Conservation (phyloP, 2,797 vertebrate species). For the Amphiprion clarkii region DNA sequence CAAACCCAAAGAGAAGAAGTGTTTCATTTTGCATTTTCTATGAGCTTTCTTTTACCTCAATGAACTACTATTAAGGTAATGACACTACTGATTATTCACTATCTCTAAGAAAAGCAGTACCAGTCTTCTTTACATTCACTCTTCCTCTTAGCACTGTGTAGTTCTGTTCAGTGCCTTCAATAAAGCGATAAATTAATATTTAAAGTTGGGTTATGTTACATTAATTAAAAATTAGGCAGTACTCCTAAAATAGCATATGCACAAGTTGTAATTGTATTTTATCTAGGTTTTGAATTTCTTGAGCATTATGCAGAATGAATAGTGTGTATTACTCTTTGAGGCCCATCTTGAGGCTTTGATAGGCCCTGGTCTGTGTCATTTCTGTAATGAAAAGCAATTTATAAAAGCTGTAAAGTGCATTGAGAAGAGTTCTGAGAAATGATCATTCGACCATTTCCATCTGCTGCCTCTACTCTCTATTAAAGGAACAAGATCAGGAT, state of each 20-base stretch:
- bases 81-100: slow-evolving; percentile 16
- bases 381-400: slow-evolving; percentile 53
- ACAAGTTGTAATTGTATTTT: slow-evolving; percentile 40
- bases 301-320: slow-evolving; percentile 36
- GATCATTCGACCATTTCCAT: slow-evolving; percentile 50
- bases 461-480: slow-evolving; percentile 33
- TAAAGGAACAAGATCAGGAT: slow-evolving; percentile 46
- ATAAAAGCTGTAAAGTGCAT: slow-evolving; percentile 32
- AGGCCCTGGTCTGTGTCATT: slow-evolving; percentile 42
- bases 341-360: slow-evolving; percentile 38
- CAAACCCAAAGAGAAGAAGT: neutral
- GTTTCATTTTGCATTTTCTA: slow-evolving; percentile 1
- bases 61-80: slow-evolving; percentile 11
- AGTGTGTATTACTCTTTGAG: slow-evolving; percentile 41
- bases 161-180: slow-evolving; percentile 21
- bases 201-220: slow-evolving; percentile 18
- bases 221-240: slow-evolving; percentile 42
- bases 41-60: slow-evolving; percentile 21
- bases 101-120: slow-evolving; percentile 15
- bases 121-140: neutral
- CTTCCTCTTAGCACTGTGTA: neutral
- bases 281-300: slow-evolving; percentile 32
- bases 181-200: slow-evolving; percentile 31
- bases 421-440: slow-evolving; percentile 53
- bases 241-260: slow-evolving; percentile 25